Conservation (phyloP, 2,113 vertebrate species). For the Bos taurus region ARS-UCD2.0 NC_037342.1:11959501-11960000, state of each 20-base stretch:
- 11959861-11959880: neutral
- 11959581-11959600: neutral
- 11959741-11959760: neutral
- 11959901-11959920: neutral
- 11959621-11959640: neutral
- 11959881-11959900: neutral
- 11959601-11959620: neutral
- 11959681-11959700: neutral
- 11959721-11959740: neutral
- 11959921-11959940: neutral
- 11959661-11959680: neutral
- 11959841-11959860: neutral
- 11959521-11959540: neutral
- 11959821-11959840: neutral
- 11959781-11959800: neutral
- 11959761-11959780: neutral
- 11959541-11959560: neutral
- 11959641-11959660: neutral
- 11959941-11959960: neutral
- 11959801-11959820: neutral
- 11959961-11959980: neutral
- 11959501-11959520: neutral
- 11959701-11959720: neutral
- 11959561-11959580: neutral
- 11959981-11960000: neutral